These are phyloP conservation scores for Stomatorhinus ivindoensis DNA, from an alignment of 2,113 vertebrate genomes.

Conservation along the genomic window DNA sequence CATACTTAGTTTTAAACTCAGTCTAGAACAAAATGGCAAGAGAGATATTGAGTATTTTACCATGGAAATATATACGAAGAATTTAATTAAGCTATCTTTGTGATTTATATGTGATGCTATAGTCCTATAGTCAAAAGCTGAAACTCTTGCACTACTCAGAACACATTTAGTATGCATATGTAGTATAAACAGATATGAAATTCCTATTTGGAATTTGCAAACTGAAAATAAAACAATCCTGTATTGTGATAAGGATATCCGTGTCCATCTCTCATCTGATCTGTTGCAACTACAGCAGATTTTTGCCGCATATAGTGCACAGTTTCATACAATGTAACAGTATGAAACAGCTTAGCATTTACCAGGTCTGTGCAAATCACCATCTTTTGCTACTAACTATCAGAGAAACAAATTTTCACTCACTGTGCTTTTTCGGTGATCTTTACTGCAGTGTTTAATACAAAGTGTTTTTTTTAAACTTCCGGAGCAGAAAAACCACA, in stretches of 20 bases:
- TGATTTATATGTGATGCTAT: not conserved
- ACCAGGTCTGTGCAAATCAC: not conserved
- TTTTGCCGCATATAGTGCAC: not conserved
- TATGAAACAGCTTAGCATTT: not conserved
- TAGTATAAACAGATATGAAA: not conserved
- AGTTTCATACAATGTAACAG: not conserved
- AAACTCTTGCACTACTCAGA: not conserved
- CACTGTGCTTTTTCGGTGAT: not conserved
- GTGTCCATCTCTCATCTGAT: not conserved
- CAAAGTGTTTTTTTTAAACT: not conserved
- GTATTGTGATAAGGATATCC: not conserved
- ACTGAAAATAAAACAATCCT: not conserved
- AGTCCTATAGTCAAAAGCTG: not conserved
- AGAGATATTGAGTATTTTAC: not conserved
- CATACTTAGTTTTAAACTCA: slow-evolving; percentile 35
- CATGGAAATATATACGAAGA: not conserved
- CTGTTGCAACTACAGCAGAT: not conserved
- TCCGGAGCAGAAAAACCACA: not conserved
- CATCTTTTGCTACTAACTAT: not conserved
- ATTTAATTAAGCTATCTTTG: not conserved
- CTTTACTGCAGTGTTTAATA: not conserved
- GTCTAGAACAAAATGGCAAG: slow-evolving; percentile 27
- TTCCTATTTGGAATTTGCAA: not conserved
- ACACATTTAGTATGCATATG: not conserved
- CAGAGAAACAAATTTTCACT: not conserved